Percentiles rank a stretch among this genome's conserved stretches.
phyloP scores from a whole-genome alignment of 2,888 invertebrate genomes.

The Mythimna vitellina region DNA sequence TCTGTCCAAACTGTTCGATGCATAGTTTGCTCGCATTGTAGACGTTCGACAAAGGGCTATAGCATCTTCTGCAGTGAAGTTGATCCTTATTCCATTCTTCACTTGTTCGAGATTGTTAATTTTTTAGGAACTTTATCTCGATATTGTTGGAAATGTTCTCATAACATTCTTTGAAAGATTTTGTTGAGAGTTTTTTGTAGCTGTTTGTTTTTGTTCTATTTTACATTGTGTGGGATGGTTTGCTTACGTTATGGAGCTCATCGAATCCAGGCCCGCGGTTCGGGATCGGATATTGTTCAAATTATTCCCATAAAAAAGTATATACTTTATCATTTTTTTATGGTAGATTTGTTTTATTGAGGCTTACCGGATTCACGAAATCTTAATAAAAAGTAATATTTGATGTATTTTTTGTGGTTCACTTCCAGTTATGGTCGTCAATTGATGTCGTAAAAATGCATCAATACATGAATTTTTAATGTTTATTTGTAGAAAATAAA shows the following conservation, averaged over 20 bases:
- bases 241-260: background rate
- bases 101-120: constrained; percentile 41
- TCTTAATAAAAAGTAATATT: too few relatives aligned
- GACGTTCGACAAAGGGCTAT: constrained; percentile 12
- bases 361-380: too few relatives aligned
- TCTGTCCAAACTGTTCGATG: constrained; percentile 34
- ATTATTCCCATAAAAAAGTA: too few relatives aligned
- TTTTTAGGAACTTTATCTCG: constrained; percentile 36
- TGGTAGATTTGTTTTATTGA: too few relatives aligned
- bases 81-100: constrained; percentile 34
- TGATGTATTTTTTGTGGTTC: too few relatives aligned
- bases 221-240: background rate
- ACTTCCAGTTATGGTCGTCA: too few relatives aligned
- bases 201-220: constrained; percentile 1
- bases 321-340: too few relatives aligned
- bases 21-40: constrained; percentile 39
- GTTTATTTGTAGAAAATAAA: too few relatives aligned
- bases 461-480: too few relatives aligned
- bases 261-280: too few relatives aligned
- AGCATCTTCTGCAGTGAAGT: constrained; percentile 22
- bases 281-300: too few relatives aligned
- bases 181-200: background rate
- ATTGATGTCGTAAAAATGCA: too few relatives aligned
- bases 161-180: constrained; percentile 26
- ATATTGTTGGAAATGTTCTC: constrained; percentile 41